phyloP scores from a whole-genome alignment of 2,113 vertebrate genomes.

The Brachyhypopomus gauderio region DNA sequence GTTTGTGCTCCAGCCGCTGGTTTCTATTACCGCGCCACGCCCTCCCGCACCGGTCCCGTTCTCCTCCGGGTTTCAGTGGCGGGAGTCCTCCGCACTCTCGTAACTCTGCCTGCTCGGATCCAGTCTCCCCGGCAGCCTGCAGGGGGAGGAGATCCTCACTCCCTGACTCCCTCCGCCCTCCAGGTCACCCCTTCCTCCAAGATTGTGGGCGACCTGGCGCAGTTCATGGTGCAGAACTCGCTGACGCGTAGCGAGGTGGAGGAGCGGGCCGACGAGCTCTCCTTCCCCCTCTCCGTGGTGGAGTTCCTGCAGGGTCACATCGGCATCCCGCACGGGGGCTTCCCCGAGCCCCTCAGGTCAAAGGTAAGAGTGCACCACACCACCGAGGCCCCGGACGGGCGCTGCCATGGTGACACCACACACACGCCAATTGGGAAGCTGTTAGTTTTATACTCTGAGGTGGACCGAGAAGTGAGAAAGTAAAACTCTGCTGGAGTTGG shows the following conservation, averaged over 20 bases:
- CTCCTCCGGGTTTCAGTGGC: background rate
- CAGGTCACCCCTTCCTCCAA: conserved; percentile 94
- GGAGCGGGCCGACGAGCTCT: conserved; percentile 87
- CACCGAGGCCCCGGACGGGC: background rate
- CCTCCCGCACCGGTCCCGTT: background rate
- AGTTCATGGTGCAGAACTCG: conserved; percentile 96
- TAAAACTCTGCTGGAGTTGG: too few relatives aligned
- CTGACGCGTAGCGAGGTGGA: conserved; percentile 83
- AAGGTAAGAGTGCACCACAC: conserved; percentile 70
- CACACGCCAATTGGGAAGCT: too few relatives aligned
- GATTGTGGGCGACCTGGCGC: conserved; percentile 94
- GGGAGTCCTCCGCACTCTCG: conserved; percentile 27
- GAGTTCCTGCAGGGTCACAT: conserved; percentile 93
- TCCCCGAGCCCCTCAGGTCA: conserved; percentile 89
- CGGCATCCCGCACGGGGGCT: conserved; percentile 88
- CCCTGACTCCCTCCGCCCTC: background rate
- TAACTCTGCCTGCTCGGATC: background rate
- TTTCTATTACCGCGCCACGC: conserved; percentile 14
- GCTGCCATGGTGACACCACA: background rate
- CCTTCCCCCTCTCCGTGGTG: conserved; percentile 90
- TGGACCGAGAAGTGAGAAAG: too few relatives aligned
- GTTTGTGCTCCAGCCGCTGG: conserved; percentile 8
- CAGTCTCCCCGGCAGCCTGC: background rate
- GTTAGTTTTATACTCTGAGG: too few relatives aligned
- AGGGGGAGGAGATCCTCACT: background rate